A percentile compares a stretch with the other conserved stretches of the same genome.
Conservation (phyloP, 2,797 vertebrate species). For the Geotrypetes seraphini region DNA sequence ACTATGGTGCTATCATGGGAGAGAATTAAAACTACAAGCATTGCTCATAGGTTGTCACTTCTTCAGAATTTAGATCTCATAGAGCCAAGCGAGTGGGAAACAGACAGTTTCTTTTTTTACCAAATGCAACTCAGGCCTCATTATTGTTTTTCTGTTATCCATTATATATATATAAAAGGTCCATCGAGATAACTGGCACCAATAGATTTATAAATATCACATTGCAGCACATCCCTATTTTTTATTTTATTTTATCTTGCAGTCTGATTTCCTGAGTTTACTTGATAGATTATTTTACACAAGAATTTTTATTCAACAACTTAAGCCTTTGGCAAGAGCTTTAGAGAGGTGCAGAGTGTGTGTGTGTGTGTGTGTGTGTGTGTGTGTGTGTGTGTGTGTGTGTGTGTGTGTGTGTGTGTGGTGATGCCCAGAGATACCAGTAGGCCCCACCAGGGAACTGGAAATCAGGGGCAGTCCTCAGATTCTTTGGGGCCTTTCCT, state of each 20-base stretch:
- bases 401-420: too few relatives aligned
- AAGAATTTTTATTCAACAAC: too few relatives aligned
- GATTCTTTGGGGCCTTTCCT: too few relatives aligned
- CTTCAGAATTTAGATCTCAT: background rate
- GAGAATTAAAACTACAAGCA: background rate
- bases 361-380: too few relatives aligned
- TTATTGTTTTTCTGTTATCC: constrained; percentile 7
- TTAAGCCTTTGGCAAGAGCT: too few relatives aligned
- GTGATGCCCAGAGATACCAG: too few relatives aligned
- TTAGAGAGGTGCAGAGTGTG: too few relatives aligned
- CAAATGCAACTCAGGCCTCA: background rate
- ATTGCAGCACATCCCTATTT: background rate
- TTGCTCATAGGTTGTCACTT: constrained; percentile 1
- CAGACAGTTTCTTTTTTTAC: background rate
- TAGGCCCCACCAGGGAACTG: too few relatives aligned
- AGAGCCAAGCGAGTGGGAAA: background rate
- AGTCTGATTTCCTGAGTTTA: background rate
- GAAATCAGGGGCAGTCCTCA: too few relatives aligned
- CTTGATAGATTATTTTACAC: background rate
- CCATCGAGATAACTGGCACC: background rate
- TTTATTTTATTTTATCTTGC: background rate
- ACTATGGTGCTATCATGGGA: background rate
- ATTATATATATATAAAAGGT: background rate
- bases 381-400: too few relatives aligned
- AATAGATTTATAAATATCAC: background rate